Conservation (phyloP, 1,140 invertebrate genomes). For the Trachymyrmex septentrionalis region DNA sequence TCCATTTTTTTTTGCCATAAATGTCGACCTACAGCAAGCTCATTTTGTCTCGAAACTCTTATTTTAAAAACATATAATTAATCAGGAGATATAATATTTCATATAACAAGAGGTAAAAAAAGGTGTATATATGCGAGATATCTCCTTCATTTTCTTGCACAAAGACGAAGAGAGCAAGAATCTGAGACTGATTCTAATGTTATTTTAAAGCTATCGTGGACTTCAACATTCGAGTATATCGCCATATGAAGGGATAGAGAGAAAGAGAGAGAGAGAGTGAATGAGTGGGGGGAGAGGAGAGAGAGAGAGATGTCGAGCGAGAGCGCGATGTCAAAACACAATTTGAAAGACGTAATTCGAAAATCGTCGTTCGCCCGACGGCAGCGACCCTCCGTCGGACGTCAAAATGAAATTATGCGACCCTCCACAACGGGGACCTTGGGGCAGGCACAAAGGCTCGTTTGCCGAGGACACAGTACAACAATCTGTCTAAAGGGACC, state of each 20-base stretch:
- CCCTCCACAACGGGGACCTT: slow-evolving; percentile 79
- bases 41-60: neutral
- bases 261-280: neutral
- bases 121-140: slow-evolving; percentile 22
- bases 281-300: slow-evolving; percentile 8
- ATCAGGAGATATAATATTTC: neutral
- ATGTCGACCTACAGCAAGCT: neutral
- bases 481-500: slow-evolving; percentile 83
- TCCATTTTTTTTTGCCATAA: neutral
- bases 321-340: slow-evolving; percentile 78
- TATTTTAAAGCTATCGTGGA: slow-evolving; percentile 61
- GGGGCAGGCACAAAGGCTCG: slow-evolving; percentile 84
- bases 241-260: slow-evolving; percentile 1
- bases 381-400: slow-evolving; percentile 86
- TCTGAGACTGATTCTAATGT: slow-evolving; percentile 51
- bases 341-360: slow-evolving; percentile 87
- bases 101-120: neutral
- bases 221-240: slow-evolving; percentile 36
- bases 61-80: neutral
- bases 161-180: slow-evolving; percentile 2
- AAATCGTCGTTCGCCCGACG: slow-evolving; percentile 84
- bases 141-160: slow-evolving; percentile 14
- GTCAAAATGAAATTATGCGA: slow-evolving; percentile 87
- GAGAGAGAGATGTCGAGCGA: slow-evolving; percentile 34
- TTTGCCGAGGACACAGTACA: slow-evolving; percentile 83